Evolutionary conservation across 92 coral and sea anemone species (phyloP), one percentile per base, ranked within the genome.

Genomic region (Isaurus tuberculatus): DNA sequence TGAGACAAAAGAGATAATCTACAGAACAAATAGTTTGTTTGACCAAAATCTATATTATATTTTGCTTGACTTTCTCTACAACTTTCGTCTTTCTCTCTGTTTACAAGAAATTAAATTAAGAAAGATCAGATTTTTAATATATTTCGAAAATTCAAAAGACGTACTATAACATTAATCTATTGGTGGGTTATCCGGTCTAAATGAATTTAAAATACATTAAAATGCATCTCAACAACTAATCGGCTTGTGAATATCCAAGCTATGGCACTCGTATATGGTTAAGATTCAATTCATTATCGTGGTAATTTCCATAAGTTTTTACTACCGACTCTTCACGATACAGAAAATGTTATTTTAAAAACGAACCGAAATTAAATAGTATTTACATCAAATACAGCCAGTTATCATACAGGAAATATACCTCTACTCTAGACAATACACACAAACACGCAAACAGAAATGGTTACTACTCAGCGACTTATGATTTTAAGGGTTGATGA

Each of bases 51-150:
- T 31, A 29, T 65, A 48, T 33, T 28, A 74, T 74, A 31, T 40
- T 17, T 74, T 74, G 80, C 29, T 74, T 74, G 65, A 43, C 27
- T 26, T 51, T 74, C 44, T 46, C 55, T 74, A 48, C 64, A 2
- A 17, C 37, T 27, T 46, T 1, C 14, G 27, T 31, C 16, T 48
- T 48, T 49, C 80, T 48, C 66, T 30, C 26, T 31, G n/a, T n/a
- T n/a, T n/a, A n/a, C n/a, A n/a, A n/a, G n/a, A n/a, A n/a, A n/a
- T n/a, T n/a, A n/a, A n/a, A n/a, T n/a, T n/a, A n/a, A n/a, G n/a
- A n/a, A n/a, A n/a, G n/a, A n/a, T n/a, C n/a, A n/a, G n/a, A n/a
- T n/a, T n/a, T n/a, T n/a, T n/a, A n/a, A n/a, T n/a, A n/a, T n/a
- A n/a, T n/a, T 51, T 37, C 10, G 22, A 74, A 49, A 10, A 5